phyloP scores from a whole-genome alignment of 2,797 vertebrate species.

The Glossophaga mutica region DNA sequence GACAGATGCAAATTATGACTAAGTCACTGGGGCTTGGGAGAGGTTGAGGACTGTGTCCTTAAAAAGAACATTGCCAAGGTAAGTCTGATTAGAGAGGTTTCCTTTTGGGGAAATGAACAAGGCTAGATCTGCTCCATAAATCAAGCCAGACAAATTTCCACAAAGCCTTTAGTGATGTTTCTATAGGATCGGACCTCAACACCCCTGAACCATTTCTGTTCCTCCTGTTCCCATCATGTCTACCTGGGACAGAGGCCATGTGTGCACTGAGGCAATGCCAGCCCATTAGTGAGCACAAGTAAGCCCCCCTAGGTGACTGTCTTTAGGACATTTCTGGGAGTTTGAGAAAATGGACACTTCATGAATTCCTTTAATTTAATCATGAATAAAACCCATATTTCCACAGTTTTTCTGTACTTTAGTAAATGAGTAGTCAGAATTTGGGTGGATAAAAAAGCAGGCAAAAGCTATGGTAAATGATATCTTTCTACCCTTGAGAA shows the following conservation, averaged over 20 bases:
- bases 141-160: background rate
- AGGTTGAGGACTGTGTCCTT: background rate
- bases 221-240: background rate
- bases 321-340: background rate
- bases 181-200: fast-evolving
- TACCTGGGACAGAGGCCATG: background rate
- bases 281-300: background rate
- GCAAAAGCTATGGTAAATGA: background rate
- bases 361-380: background rate
- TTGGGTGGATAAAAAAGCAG: background rate
- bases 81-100: background rate
- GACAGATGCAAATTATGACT: conserved; percentile 63
- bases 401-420: background rate
- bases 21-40: background rate
- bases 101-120: background rate
- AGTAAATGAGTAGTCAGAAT: background rate
- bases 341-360: background rate
- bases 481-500: background rate
- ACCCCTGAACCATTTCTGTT: background rate
- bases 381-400: background rate
- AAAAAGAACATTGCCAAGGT: conserved; percentile 8
- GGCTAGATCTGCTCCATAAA: background rate
- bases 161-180: background rate
- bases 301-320: background rate
- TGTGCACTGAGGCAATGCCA: background rate